Percentiles rank a stretch among this genome's conserved stretches.
phyloP scores from a whole-genome alignment of 2,888 invertebrate species.

The Dryococelus australis region DNA sequence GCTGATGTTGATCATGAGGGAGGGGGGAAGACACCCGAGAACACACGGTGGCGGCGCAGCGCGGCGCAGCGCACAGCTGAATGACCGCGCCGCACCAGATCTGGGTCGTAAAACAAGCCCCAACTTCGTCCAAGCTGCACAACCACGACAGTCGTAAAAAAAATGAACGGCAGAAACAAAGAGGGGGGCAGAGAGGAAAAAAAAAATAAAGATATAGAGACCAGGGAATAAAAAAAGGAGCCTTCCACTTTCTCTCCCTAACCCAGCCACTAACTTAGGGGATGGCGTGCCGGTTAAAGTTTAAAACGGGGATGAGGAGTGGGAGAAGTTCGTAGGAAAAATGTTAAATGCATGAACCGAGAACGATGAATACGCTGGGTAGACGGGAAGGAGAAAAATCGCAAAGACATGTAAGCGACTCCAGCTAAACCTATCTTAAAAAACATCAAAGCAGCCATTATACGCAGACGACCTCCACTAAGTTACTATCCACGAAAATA shows the following conservation, averaged over 20 bases:
- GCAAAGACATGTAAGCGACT: neutral
- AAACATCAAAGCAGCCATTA: no score
- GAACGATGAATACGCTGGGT: neutral
- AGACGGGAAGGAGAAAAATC: neutral
- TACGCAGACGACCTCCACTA: no score
- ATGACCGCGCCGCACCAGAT: no score
- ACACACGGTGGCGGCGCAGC: no score
- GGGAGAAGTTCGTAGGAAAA: neutral
- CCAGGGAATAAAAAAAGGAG: neutral
- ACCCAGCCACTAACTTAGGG: neutral
- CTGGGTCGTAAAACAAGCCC: no score
- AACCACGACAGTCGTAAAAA: neutral
- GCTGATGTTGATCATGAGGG: no score
- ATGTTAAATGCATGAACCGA: neutral
- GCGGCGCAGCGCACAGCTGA: no score
- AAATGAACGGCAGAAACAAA: neutral
- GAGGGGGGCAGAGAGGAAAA: neutral
- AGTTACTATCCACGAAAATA: no score
- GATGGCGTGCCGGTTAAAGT: neutral
- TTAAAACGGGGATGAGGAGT: neutral
- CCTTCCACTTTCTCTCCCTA: neutral
- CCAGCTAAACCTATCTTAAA: no score
- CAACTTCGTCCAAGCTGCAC: neutral
- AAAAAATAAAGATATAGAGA: neutral
- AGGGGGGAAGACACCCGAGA: no score